phyloP scores from a whole-genome alignment of 2,888 invertebrate genomes.

The Sialis fuliginosa region DNA sequence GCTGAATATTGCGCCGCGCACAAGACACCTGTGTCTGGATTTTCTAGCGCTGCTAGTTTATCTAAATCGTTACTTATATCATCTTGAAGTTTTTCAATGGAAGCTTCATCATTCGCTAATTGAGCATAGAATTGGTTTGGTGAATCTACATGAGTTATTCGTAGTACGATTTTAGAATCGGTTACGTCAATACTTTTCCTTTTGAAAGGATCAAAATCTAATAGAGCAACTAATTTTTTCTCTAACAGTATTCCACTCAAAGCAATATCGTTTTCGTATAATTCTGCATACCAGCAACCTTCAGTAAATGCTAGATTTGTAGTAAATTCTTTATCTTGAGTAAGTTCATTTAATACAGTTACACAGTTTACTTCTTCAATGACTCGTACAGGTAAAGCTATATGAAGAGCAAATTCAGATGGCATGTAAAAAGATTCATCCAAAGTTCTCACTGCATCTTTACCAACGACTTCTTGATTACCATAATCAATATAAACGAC shows the following conservation, averaged over 20 bases:
- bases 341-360: slow-evolving; percentile 26
- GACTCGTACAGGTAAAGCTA: slow-evolving; percentile 15
- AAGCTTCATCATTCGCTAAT: slow-evolving; percentile 33
- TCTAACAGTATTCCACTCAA: slow-evolving; percentile 30
- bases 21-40: slow-evolving; percentile 37
- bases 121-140: slow-evolving; percentile 65
- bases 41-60: slow-evolving; percentile 33
- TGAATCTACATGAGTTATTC: slow-evolving; percentile 53
- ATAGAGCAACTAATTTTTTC: slow-evolving; percentile 17
- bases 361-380: slow-evolving; percentile 21
- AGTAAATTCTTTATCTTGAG: slow-evolving; percentile 28
- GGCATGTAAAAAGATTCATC: slow-evolving; percentile 18
- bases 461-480: slow-evolving; percentile 37
- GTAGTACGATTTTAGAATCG: slow-evolving; percentile 22
- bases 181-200: slow-evolving; percentile 11
- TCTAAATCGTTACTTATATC: slow-evolving; percentile 39
- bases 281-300: slow-evolving; percentile 34
- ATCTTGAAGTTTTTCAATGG: slow-evolving; percentile 40
- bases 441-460: slow-evolving; percentile 16
- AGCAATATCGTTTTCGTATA: slow-evolving; percentile 32
- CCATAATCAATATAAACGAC: slow-evolving; percentile 55
- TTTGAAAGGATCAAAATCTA: slow-evolving; percentile 6
- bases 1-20: slow-evolving; percentile 66
- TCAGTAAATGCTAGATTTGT: slow-evolving; percentile 30
- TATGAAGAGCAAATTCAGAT: slow-evolving; percentile 18